A percentile compares a stretch with the other conserved stretches of the same genome.
Evolutionary conservation across 2,113 vertebrate species (phyloP).

Genomic region (Tretioscincus oriximinensis): DNA sequence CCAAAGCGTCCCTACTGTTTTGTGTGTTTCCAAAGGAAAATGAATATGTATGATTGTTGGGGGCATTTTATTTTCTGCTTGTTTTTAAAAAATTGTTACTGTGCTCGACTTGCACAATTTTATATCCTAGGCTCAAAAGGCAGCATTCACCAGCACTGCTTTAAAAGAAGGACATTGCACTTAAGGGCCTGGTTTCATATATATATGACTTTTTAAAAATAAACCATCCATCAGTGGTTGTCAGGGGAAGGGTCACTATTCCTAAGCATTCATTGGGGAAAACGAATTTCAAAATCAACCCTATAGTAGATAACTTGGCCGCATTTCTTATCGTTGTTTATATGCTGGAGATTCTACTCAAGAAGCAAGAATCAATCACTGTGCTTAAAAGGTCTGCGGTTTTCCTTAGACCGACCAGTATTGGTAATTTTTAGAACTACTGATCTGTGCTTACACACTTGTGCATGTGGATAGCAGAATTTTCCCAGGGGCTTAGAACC

Average conservation of each 20-base stretch:
- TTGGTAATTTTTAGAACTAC: background rate
- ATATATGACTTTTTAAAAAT: background rate
- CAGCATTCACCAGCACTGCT: background rate
- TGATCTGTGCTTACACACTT: background rate
- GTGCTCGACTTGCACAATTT: constrained; percentile 17
- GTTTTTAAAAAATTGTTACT: constrained; percentile 15
- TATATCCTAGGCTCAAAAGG: fast-evolving
- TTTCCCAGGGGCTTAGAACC: background rate
- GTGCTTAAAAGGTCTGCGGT: background rate
- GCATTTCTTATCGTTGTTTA: background rate
- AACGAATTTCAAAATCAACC: background rate
- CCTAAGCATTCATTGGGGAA: background rate
- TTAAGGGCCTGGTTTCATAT: background rate
- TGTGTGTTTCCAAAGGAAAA: constrained; percentile 67
- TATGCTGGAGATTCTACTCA: background rate
- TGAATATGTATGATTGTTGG: constrained; percentile 32
- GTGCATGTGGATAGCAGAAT: background rate
- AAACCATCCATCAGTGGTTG: background rate
- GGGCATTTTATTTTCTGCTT: constrained; percentile 7
- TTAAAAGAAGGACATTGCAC: background rate
- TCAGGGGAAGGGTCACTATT: background rate
- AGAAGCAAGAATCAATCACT: constrained; percentile 8
- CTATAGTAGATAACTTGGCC: background rate
- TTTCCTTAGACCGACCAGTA: background rate
- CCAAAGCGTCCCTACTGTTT: constrained; percentile 55